These are phyloP conservation scores for Urocyon cinereoargenteus DNA, from an alignment of 2,797 vertebrate genomes.

Conservation along the genomic window DNA sequence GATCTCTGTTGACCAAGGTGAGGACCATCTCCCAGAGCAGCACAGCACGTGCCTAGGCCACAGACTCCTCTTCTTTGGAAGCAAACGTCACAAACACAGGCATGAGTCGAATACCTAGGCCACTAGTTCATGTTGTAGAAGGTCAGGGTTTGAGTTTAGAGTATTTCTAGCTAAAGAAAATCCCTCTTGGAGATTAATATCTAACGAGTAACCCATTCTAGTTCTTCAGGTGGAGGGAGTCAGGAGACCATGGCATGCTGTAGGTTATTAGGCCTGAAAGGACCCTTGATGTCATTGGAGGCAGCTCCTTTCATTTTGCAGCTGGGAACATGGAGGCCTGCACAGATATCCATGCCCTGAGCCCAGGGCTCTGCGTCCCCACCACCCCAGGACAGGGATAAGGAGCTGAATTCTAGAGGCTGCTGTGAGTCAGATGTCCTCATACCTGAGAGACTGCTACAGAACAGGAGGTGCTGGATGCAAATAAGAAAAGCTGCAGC, in stretches of 20 bases:
- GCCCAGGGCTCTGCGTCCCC: no score
- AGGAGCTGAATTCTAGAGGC: background rate
- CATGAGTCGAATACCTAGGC: background rate
- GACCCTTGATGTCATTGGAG: background rate
- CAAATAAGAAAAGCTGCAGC: background rate
- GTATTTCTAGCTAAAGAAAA: background rate
- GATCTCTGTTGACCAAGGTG: accelerated
- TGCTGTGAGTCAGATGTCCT: background rate
- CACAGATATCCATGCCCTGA: background rate
- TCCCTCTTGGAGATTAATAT: background rate
- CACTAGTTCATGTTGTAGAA: background rate
- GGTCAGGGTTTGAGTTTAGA: background rate
- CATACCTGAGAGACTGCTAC: background rate
- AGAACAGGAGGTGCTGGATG: background rate
- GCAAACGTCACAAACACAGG: background rate
- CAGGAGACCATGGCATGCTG: background rate
- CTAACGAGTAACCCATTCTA: background rate
- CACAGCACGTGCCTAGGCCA: accelerated
- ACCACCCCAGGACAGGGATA: background rate
- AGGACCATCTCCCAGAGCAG: background rate
- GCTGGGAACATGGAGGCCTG: background rate
- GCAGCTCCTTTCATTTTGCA: background rate
- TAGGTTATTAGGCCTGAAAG: background rate
- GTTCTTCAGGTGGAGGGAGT: background rate
- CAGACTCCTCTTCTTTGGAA: background rate